Conservation (phyloP, 2,888 invertebrate species). For the Malthinus seriepunctatus region DNA sequence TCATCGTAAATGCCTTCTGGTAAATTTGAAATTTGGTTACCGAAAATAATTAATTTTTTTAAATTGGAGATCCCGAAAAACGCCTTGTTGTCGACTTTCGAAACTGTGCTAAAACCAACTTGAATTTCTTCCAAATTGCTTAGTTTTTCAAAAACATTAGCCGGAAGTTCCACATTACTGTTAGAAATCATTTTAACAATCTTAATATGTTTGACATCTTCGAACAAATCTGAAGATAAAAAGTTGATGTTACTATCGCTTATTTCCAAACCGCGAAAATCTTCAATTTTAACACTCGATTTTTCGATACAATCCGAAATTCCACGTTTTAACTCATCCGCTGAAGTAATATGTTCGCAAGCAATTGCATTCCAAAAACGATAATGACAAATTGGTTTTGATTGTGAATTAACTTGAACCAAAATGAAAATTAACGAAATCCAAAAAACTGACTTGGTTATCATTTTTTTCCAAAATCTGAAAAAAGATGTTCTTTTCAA, state of each 20-base stretch:
- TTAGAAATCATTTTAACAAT: not conserved
- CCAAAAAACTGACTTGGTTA: too few relatives aligned
- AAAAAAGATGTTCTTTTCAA: too few relatives aligned
- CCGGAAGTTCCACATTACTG: conserved; percentile 2
- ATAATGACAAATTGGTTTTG: not conserved
- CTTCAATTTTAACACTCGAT: not conserved
- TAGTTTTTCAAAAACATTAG: conserved; percentile 1
- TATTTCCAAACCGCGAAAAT: conserved; percentile 10
- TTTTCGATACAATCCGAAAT: not conserved
- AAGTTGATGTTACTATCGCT: conserved; percentile 5
- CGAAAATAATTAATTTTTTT: not conserved
- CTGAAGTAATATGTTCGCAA: not conserved
- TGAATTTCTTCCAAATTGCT: not conserved
- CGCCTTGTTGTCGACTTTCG: not conserved
- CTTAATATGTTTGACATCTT: not conserved
- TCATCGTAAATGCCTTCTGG: not conserved
- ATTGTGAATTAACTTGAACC: too few relatives aligned
- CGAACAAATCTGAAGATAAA: not conserved
- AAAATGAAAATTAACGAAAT: too few relatives aligned
- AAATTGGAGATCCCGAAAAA: not conserved
- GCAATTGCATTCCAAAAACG: conserved; percentile 6
- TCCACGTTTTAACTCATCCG: not conserved
- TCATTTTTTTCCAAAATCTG: too few relatives aligned
- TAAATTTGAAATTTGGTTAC: not conserved
- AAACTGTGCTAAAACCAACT: not conserved